phyloP scores from a whole-genome alignment of 2,888 invertebrate genomes.

The Loripinus fragilis region DNA sequence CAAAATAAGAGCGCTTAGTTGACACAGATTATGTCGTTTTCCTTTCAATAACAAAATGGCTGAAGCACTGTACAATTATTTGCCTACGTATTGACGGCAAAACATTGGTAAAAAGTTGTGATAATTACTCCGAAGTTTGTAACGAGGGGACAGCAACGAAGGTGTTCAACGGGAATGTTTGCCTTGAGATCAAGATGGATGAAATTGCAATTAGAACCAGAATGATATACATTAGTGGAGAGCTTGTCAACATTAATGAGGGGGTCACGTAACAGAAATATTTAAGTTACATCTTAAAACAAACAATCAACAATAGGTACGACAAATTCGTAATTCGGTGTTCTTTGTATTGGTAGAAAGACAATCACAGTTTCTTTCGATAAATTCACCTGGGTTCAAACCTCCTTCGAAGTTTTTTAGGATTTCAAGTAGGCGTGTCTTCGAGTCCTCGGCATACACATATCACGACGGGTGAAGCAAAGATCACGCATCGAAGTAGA shows the following conservation, averaged over 20 bases:
- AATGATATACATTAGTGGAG: slow-evolving; percentile 4
- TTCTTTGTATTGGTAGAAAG: too few relatives aligned
- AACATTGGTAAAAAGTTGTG: slow-evolving; percentile 4
- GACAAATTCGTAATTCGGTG: too few relatives aligned
- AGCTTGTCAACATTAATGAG: neutral
- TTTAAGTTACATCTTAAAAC: neutral
- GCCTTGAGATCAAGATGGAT: neutral
- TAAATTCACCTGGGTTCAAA: too few relatives aligned
- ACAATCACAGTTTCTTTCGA: too few relatives aligned
- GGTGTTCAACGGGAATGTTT: neutral
- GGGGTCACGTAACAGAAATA: neutral
- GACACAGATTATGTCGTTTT: slow-evolving; percentile 17
- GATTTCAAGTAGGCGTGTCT: too few relatives aligned
- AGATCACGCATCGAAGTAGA: too few relatives aligned
- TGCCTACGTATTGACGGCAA: neutral
- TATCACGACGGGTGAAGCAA: too few relatives aligned
- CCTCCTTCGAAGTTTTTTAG: too few relatives aligned
- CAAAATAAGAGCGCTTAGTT: neutral
- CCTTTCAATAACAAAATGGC: neutral
- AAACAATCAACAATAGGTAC: neutral
- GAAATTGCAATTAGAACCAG: slow-evolving; percentile 7
- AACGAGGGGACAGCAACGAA: neutral
- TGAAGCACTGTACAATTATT: neutral
- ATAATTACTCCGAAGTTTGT: slow-evolving; percentile 16
- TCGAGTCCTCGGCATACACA: too few relatives aligned